Base-by-base conservation (phyloP, 2,888 invertebrate genomes). In the Steromphala cineraria region DNA sequence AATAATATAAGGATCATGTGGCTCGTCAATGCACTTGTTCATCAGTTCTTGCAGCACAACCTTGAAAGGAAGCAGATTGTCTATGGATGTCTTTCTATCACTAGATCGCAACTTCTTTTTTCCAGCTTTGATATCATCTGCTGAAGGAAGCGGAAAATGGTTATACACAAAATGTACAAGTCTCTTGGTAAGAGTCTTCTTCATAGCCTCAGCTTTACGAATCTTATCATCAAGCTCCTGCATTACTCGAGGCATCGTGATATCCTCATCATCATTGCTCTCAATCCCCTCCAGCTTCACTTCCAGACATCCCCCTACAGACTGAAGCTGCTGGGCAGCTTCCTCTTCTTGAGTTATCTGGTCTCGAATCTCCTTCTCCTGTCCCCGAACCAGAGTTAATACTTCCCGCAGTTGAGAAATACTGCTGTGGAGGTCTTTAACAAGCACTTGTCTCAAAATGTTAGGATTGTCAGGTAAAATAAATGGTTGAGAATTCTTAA, bases 1-100 rank as follows among this genome's bases (percentile, higher is more conserved):
- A 13, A 78, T 81, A 31, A 91, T 79, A 76, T 90, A 91, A 0
- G 90, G 88, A 67, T 90, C 86, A 79, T 90, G 87, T 21, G 90
- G 89, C 8, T 80, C 82, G n/a, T 89, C 88, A 5, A 88, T 46
- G 80, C 87, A 85, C 75, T 85, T 84, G 78, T 87, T 89, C 86
- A 90, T 89, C 81, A 90, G 81, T 67, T 84, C 84, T 87, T 90
- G 84, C 56, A 88, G 83, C 76, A 81, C 79, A 7, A 80, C 52
- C 74, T 84, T 82, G 28, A 85, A 62, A 10, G 79, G 53, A 13
- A 53, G 28, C 15, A 79, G 67, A 55, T 79, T 52, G 21, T 67
- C 31, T 19, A 21, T 19, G 10, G 53, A 53, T 2, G 13, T 31
- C 24, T 31, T 19, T 28, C 31, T 77, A 19, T 77, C 31, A 19